Evolutionary conservation across 2,113 vertebrate genomes (phyloP), one percentile per base, ranked within the genome.

Genomic region (Leptosomus discolor): DNA sequence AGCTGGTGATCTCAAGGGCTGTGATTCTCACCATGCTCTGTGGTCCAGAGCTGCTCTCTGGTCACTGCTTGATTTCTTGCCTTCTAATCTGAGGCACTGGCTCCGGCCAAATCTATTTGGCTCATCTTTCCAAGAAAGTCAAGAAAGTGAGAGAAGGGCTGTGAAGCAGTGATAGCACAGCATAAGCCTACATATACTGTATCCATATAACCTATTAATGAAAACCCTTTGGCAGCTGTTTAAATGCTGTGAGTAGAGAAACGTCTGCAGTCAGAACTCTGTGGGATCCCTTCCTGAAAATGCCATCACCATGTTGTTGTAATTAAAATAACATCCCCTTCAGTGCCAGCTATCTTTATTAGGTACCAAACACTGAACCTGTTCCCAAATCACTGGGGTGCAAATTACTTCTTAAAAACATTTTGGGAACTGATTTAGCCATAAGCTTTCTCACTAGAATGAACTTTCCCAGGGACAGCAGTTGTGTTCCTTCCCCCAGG

Each of bases 301-400:
- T 94, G 71, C 84, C 82, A 95, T 96, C 85, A 89, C 73, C 51
- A 27, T 57, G 91, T 94, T 90, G 78, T 96, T 96, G 85, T 92
- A 91, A 90, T 70, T 94, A 97, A 97, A 98, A 94, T 92, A 95
- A 85, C 77, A 94, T 85, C 95, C 79, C 86, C 76, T 80, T 85
- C 60, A 46, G 85, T 85, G 97, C 68, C 73, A 97, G 63, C 69
- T 92, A 60, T 57, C 93, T 96, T 96, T 91, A 81, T 97, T 68
- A 90, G 78, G 85, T 88, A 80, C 53, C 97, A 81, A 74, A 94
- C 92, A 86, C 46, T 82, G 91, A 97, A 96, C 79, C 41, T 96
- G 80, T 96, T 97, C 91, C 92, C 95, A 96, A 97, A 61, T 80
- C 89, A 94, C 67, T 93, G 74, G 82, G 88, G 91, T 95, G 91